These are phyloP conservation scores for Embidobia sp. DNA, from an alignment of 2,888 invertebrate species.

Conservation along the genomic window DNA sequence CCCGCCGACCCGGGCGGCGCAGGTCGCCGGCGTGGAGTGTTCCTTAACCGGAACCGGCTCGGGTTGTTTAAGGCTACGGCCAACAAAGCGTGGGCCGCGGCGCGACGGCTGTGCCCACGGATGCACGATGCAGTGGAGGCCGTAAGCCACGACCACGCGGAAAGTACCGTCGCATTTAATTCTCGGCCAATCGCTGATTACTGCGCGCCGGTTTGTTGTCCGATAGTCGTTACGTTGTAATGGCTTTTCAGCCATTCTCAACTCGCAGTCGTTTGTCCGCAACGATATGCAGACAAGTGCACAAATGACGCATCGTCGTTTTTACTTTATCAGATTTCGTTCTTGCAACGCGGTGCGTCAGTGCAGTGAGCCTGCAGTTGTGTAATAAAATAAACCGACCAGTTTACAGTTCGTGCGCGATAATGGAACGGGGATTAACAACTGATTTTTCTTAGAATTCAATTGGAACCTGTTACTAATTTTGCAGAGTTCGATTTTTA, in stretches of 20 bases:
- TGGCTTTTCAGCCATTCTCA: constrained; percentile 25
- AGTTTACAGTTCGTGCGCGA: too few species aligned
- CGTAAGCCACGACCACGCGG: constrained; percentile 72
- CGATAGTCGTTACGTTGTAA: constrained; percentile 25
- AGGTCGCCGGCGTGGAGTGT: too few species aligned
- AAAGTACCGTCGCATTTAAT: constrained; percentile 71
- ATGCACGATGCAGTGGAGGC: constrained; percentile 74
- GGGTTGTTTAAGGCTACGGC: too few species aligned
- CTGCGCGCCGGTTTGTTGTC: constrained; percentile 33
- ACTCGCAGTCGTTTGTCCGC: constrained; percentile 26
- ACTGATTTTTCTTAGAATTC: too few species aligned
- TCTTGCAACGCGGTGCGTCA: neutral
- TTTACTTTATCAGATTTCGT: constrained; percentile 12
- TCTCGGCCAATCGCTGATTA: constrained; percentile 65
- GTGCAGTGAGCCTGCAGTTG: too few species aligned
- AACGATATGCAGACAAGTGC: constrained; percentile 40
- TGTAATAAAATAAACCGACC: too few species aligned
- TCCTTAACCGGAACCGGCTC: too few species aligned
- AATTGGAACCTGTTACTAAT: too few species aligned
- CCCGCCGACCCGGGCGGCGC: too few species aligned
- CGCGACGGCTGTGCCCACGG: constrained; percentile 74
- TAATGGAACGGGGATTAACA: too few species aligned
- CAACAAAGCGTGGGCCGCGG: constrained; percentile 68
- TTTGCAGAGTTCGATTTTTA: too few species aligned
- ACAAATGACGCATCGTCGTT: constrained; percentile 19